Conservation (phyloP, 2,113 vertebrate species). For the Corythornis madagascariensis region DNA sequence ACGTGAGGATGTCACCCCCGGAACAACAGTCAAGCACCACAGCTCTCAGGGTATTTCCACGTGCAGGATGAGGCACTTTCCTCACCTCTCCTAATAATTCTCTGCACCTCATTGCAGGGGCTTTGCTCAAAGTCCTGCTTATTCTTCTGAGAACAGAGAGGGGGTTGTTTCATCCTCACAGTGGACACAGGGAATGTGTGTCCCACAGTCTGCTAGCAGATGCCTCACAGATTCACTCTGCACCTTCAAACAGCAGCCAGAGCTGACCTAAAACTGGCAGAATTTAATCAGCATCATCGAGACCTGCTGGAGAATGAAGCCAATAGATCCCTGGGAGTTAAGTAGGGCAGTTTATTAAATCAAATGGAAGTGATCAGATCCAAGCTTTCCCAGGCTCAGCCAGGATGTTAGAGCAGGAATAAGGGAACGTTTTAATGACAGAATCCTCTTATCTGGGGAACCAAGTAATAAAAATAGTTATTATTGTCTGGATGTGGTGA, state of each 20-base stretch:
- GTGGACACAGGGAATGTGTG: background rate
- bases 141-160: too few relatives aligned
- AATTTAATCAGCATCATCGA: background rate
- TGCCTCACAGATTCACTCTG: background rate
- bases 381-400: conserved; percentile 34
- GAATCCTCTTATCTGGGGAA: conserved; percentile 63
- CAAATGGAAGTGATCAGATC: conserved; percentile 56
- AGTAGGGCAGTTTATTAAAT: conserved; percentile 58
- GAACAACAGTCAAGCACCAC: too few relatives aligned
- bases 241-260: conserved; percentile 3
- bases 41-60: too few relatives aligned
- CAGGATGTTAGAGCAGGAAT: conserved; percentile 7
- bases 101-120: too few relatives aligned
- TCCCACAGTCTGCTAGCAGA: background rate
- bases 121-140: too few relatives aligned
- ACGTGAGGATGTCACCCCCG: too few relatives aligned
- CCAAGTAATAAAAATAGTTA: conserved; percentile 71
- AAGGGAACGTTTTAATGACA: conserved; percentile 58
- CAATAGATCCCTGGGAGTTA: conserved; percentile 15
- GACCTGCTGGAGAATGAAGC: conserved; percentile 16
- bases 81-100: too few relatives aligned
- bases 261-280: background rate
- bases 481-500: conserved; percentile 58
- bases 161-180: background rate
- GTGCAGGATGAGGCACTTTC: too few relatives aligned